A percentile compares a stretch with the other conserved stretches of the same genome.
Evolutionary conservation across 2,888 invertebrate genomes (phyloP).

Genomic region (Zaprionus lineosus): DNA sequence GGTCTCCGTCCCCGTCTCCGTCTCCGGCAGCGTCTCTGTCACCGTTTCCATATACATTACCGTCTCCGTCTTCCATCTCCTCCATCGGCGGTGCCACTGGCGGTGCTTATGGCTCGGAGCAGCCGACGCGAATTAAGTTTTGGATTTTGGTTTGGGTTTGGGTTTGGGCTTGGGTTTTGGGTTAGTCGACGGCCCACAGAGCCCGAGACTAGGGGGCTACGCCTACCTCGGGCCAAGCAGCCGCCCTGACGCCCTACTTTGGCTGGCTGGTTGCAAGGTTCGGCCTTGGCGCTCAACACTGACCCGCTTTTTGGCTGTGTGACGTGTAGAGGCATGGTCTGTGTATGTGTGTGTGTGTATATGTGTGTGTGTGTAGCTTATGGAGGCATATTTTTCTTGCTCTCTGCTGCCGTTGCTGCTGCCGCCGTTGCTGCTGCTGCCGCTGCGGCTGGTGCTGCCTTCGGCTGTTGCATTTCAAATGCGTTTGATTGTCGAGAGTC

Average conservation of each 20-base stretch:
- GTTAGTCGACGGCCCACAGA: constrained; percentile 39
- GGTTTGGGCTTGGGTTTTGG: constrained; percentile 29
- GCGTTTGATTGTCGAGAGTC: constrained; percentile 15
- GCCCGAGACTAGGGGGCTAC: constrained; percentile 8
- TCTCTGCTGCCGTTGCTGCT: constrained; percentile 22
- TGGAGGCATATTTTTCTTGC: constrained; percentile 51
- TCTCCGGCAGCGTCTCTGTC: background rate
- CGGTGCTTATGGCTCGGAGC: constrained; percentile 2
- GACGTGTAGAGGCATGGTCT: constrained; percentile 14
- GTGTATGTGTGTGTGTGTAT: constrained; percentile 17
- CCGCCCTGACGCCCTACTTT: constrained; percentile 73
- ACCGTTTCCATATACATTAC: too few species aligned
- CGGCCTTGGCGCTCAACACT: constrained; percentile 76
- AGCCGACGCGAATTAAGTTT: constrained; percentile 54
- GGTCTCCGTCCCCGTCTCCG: too few species aligned
- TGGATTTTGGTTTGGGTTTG: constrained; percentile 28
- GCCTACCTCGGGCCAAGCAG: constrained; percentile 57
- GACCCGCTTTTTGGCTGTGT: constrained; percentile 64
- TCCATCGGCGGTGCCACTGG: background rate
- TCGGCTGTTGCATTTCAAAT: constrained; percentile 57
- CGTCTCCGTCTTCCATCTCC: too few species aligned
- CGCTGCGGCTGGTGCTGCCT: constrained; percentile 14
- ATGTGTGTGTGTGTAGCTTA: constrained; percentile 10
- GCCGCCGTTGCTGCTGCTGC: constrained; percentile 25
- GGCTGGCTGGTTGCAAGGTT: constrained; percentile 60